Percentiles rank a stretch among this genome's conserved stretches.
Evolutionary conservation across 23 tunicate species (phyloP).

Genomic region (Trididemnum clinides): DNA sequence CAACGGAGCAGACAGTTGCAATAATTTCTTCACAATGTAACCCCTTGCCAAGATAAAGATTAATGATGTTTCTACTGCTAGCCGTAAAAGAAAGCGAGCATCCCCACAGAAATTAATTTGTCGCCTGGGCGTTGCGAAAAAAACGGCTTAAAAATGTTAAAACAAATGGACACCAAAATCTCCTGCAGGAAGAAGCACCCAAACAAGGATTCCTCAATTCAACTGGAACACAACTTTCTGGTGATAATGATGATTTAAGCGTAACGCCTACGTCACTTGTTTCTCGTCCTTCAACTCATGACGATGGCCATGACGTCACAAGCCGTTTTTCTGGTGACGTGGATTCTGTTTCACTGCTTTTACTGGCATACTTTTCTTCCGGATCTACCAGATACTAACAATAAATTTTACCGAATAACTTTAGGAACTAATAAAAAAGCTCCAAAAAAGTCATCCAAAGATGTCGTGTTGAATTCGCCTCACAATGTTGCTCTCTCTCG

Average conservation of each 20-base stretch:
- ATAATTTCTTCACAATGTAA: not conserved
- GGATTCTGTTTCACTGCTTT: not conserved
- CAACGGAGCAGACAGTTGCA: not conserved
- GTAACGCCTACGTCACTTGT: constrained; percentile 18
- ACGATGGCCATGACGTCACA: not conserved
- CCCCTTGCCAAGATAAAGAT: not conserved
- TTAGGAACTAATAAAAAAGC: no score
- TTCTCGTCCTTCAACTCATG: not conserved
- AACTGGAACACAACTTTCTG: constrained; percentile 70
- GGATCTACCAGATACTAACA: constrained; percentile 1
- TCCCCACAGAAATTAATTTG: constrained; percentile 61
- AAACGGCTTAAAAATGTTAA: constrained; percentile 22
- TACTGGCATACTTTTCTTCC: not conserved
- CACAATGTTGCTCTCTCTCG: no score
- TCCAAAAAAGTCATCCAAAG: no score
- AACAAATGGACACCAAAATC: constrained; percentile 5
- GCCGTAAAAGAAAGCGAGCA: constrained; percentile 60
- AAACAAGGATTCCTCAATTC: constrained; percentile 89
- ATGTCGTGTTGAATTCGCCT: no score
- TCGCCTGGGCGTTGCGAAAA: not conserved
- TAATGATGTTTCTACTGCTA: not conserved
- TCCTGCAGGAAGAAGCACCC: constrained; percentile 79
- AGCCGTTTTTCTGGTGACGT: constrained; percentile 17
- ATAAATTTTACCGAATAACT: no score
- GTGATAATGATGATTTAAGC: not conserved